Base-by-base conservation (phyloP, 2,797 vertebrate species). In the Echeneis naucrates region DNA sequence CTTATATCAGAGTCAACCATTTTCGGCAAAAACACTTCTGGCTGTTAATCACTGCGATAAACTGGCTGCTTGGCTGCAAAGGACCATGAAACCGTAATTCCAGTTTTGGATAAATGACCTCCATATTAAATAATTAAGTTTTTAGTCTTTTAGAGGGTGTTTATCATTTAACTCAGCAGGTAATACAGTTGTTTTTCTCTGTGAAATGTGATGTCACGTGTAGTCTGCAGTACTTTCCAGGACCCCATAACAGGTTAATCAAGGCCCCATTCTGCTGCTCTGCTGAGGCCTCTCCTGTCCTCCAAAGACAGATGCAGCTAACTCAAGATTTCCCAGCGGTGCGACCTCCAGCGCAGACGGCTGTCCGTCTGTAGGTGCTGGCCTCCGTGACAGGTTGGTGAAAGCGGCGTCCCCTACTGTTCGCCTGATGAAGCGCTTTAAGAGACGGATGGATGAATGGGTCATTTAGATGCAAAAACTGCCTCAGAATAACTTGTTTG, bases 381-480 rank as follows among this genome's bases (percentile, higher is more conserved):
- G 8, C 33, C 26, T n/a, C 42, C 21, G 8, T 2, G 54, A 53
- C 19, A 3, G 47, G 23, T 12, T 32, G 23, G 33, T 6, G 12
- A 21, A 8, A 16, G 40, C 4, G 9, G 5, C 26, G 14, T 17
- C n/a, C 48, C 0, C 5, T 1, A 9, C 4, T 48, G 54, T 37
- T 61, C 45, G 2, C 16, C 21, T n/a, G 19, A 16, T 26, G 44
- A n/a, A 64, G 45, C 8, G 2, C 19, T 60, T 57, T 23, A 26
- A 52, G 45, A 61, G 24, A 10, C 12, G 45, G 30, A 19, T 40
- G 40, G 32, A 35, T 12, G 50, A 45, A 44, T 58, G 30, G 35
- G 66, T 70, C 4, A 45, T 52, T 7, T 42, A 19, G 40, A 64
- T 10, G 48, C 19, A 64, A 62, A 55, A 61, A 30, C 14, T 6